Evolutionary conservation across 37 sponge, comb jelly and placozoan genomes (phyloP), one percentile per base, ranked within the genome.

Genomic region (Corticium candelabrum): DNA sequence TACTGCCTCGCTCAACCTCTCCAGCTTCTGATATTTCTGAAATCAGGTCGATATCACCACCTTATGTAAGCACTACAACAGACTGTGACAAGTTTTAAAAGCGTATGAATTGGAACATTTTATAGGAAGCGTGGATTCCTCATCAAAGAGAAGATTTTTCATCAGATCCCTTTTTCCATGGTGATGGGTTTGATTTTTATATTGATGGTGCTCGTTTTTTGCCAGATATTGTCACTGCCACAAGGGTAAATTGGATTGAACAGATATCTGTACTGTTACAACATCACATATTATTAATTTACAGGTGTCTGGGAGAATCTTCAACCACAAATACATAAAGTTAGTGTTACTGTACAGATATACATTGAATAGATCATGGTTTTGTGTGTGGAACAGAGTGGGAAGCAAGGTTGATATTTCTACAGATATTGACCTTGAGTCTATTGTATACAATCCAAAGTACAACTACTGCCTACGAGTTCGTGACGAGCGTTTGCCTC

Each of bases 141-240:
- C 11, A 50, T 11, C 15, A 50, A 21, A 11, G 62, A 50, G 21
- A 11, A 21, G 62, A 50, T 11, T 27, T 50, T 50, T 21, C 62
- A 27, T 50, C 15, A 21, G 15, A 27, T 50, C 62, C 62, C 21
- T 50, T 50, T 50, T 11, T 50, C 15, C 15, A 11, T 21, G 62
- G 62, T 11, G 62, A 50, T 21, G 62, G 62, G 62, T 50, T 50
- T 21, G 62, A 50, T 50, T 50, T 50, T 27, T 21, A 50, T 50
- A 70, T 70, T 15, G 73, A 70, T 29, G 73, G 73, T 4, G 73
- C 73, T 70, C 73, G 73, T 5, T 70, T 70, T 15, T 15, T 70
- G 73, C 73, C 73, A 33, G 73, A 70, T 70, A 70, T n/a, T 70
- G 73, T 70, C n/a, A 70, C 73, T 4, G 73, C 29, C 34, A 70